A percentile compares a stretch with the other conserved stretches of the same genome.
Conservation (phyloP, 2,113 vertebrate species). For the Lanius ludovicianus region DNA sequence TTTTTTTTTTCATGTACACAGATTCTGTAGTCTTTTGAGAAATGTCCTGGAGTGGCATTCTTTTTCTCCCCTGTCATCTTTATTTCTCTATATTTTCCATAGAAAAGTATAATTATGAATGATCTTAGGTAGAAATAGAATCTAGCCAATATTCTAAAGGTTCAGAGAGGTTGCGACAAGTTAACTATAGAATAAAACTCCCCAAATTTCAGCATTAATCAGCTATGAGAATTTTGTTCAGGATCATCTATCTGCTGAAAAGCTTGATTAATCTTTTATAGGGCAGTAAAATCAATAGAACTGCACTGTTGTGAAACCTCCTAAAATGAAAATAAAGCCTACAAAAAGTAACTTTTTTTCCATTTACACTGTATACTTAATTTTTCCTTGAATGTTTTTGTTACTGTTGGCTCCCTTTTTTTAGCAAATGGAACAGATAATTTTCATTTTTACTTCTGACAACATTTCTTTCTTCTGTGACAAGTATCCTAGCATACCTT, state of each 20-base stretch:
- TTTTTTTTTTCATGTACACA: background rate
- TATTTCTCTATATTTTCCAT: background rate
- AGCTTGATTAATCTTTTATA: background rate
- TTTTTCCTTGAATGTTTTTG: background rate
- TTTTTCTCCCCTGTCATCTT: background rate
- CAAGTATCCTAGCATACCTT: background rate
- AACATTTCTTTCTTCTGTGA: background rate
- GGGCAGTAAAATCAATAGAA: background rate
- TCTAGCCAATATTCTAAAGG: background rate
- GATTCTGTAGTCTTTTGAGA: background rate
- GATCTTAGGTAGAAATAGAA: background rate
- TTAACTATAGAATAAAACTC: background rate
- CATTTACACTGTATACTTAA: background rate
- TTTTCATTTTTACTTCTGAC: background rate
- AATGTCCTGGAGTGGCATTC: background rate
- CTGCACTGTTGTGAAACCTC: background rate
- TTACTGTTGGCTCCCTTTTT: background rate
- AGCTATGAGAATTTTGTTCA: background rate
- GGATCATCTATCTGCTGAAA: background rate
- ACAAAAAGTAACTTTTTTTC: background rate
- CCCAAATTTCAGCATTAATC: background rate
- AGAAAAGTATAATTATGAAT: background rate
- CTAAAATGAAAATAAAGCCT: background rate
- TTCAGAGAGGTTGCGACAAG: background rate
- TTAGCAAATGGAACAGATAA: background rate